These are phyloP conservation scores for Clarias batrachus DNA, from an alignment of 2,113 vertebrate genomes.

Conservation along the genomic window DNA sequence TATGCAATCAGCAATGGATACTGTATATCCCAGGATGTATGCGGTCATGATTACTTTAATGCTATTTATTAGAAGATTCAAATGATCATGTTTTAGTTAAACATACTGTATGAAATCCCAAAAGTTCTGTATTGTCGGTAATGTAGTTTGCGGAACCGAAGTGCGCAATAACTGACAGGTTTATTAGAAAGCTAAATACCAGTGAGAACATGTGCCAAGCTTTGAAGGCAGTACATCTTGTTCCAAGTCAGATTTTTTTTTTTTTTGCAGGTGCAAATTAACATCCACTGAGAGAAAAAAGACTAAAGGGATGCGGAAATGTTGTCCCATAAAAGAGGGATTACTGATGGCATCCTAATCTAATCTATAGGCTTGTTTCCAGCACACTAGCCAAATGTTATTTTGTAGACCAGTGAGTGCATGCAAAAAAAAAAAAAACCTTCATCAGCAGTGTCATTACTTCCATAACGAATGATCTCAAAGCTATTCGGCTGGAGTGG, in stretches of 20 bases:
- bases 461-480: neutral
- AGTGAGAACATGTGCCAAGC: neutral
- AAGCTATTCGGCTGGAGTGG: neutral
- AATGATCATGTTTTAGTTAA: neutral
- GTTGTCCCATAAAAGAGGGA: conserved; percentile 66
- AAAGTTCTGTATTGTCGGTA: neutral
- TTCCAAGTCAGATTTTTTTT: neutral
- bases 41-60: neutral
- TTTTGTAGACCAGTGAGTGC: conserved; percentile 49
- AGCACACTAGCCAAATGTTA: conserved; percentile 62
- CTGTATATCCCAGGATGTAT: neutral
- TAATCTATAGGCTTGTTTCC: conserved; percentile 69
- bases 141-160: neutral
- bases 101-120: neutral
- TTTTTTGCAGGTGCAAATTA: neutral
- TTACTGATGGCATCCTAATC: conserved; percentile 75
- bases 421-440: conserved; percentile 3
- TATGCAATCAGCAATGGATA: neutral
- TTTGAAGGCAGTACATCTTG: neutral
- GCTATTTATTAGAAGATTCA: neutral
- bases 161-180: neutral
- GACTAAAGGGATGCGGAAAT: conserved; percentile 47
- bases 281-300: conserved; percentile 36
- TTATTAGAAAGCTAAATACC: conserved; percentile 20
- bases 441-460: neutral